Conservation (phyloP, 2,113 vertebrate species). For the Murina feae region DNA sequence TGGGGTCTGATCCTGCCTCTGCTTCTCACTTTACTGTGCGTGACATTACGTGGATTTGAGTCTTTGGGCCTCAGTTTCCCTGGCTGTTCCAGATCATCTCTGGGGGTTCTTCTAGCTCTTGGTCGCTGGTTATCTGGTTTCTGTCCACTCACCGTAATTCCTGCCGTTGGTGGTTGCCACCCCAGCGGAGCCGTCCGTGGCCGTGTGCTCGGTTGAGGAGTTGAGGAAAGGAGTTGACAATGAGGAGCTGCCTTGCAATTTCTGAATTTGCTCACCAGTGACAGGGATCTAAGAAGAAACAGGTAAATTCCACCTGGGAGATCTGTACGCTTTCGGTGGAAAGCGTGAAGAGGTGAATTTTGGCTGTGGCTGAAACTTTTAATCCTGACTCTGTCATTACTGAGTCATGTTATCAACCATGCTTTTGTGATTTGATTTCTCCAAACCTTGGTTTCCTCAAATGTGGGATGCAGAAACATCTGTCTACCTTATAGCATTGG, state of each 20-base stretch:
- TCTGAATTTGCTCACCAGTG: neutral
- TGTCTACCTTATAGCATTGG: neutral
- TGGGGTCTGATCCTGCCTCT: neutral
- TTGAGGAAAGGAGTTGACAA: neutral
- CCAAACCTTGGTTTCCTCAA: neutral
- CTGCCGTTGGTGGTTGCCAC: neutral
- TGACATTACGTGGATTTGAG: neutral
- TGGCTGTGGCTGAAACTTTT: neutral
- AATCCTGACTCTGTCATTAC: neutral
- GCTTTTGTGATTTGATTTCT: neutral
- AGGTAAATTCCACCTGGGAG: neutral
- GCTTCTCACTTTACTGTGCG: neutral
- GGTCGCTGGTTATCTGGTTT: neutral
- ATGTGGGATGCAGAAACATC: neutral
- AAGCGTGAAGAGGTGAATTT: neutral
- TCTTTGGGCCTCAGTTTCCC: neutral
- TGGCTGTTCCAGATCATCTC: neutral
- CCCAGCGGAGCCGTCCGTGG: rapidly evolving
- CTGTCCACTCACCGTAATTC: neutral
- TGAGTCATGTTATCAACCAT: neutral
- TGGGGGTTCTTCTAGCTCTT: neutral
- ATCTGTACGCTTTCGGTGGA: neutral
- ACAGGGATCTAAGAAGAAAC: neutral
- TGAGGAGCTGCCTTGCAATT: neutral
- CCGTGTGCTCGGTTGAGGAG: neutral